Base-by-base conservation (phyloP, 1,140 invertebrate genomes). In the Artemia franciscana region DNA sequence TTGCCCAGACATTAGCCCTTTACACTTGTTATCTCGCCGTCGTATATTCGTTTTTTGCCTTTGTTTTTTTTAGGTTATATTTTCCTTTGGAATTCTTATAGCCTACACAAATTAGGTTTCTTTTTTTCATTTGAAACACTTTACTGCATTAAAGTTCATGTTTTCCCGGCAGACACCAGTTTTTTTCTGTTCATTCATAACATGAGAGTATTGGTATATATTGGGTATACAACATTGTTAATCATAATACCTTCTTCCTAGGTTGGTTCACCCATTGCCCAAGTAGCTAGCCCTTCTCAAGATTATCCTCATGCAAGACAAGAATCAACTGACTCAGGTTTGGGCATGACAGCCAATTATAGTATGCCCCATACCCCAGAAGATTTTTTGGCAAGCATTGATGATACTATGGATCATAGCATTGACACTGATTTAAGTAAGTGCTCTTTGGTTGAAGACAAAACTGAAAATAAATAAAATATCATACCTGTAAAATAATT, bases 271-370 rank as follows among this genome's bases (percentile, higher is more conserved):
- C 61, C 63, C 57, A 57, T 68, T 7, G 62, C 65, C 5, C 70
- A 68, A 4, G 78, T 85, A 73, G 60, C 70, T 9, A 51, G 26
- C 15, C 80, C 80, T 0, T 82, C 84, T 26, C 78, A 85, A 59
- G 82, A 81, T 60, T 87, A 91, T 69, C 73, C 73, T 64, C 89
- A 94, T 73, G 84, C 86, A 60, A 79, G 91, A 62, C 90, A 94
- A 73, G 91, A 93, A 72, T 91, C 88, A 18, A 86, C 85, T 23
- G 91, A 95, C 72, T 91, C 87, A 73, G 91, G 91, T 56, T 77
- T 94, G 27, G 88, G 88, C 68, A 81, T 92, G 77, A 82, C 82
- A 2, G 68, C 69, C 26, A 82, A 81, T 57, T 92, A 89, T 73
- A 88, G 86, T 30, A 79, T 91, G 73, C 86, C 89, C 59, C 85